These are phyloP conservation scores for Todiramphus saurophagus DNA, from an alignment of 2,113 vertebrate species.

Conservation along the genomic window DNA sequence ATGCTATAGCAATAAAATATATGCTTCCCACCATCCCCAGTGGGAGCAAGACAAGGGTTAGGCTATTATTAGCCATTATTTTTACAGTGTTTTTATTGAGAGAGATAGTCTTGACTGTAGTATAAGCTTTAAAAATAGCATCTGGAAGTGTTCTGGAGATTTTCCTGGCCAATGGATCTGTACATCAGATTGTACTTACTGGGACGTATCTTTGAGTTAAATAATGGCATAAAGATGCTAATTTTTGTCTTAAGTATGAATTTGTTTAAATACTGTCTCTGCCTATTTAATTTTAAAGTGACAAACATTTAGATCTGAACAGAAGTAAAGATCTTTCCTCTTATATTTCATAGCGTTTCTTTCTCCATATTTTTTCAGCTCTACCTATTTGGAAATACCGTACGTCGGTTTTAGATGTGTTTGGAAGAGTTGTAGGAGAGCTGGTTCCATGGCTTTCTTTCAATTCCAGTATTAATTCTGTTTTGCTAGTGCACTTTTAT, in stretches of 20 bases:
- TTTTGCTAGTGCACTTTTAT: background rate
- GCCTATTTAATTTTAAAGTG: background rate
- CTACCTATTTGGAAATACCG: background rate
- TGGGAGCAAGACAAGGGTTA: background rate
- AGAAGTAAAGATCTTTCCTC: background rate
- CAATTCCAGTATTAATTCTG: background rate
- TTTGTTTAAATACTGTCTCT: background rate
- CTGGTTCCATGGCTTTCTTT: background rate
- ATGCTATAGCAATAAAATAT: background rate
- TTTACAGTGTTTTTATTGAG: background rate
- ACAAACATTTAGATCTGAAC: background rate
- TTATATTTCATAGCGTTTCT: background rate
- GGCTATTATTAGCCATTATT: background rate
- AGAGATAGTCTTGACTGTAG: background rate
- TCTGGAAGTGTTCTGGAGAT: background rate
- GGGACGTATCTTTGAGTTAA: background rate
- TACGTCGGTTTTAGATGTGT: background rate
- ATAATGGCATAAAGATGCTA: background rate
- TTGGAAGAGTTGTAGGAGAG: background rate
- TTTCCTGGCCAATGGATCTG: background rate
- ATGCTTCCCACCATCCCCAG: accelerated
- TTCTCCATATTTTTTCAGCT: background rate
- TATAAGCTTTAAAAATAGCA: background rate
- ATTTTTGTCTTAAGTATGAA: background rate
- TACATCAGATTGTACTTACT: background rate